Evolutionary conservation across 2,888 invertebrate genomes (phyloP), one percentile per base, ranked within the genome.

Genomic region (Idaea aversata): DNA sequence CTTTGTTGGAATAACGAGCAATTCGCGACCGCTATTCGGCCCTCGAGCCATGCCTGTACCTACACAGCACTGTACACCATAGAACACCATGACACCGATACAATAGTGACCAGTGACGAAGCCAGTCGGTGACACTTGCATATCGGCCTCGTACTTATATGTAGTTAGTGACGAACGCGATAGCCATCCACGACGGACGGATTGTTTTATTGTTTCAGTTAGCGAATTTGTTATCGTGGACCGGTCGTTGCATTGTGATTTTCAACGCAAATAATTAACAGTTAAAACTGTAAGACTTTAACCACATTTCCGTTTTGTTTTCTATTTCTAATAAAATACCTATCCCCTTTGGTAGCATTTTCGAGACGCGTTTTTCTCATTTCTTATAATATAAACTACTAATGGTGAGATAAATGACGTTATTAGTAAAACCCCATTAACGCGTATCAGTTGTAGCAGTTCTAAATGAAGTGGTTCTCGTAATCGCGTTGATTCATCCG

Each of bases 21-120:
- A 92, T 93, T 90, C 76, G 91, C 87, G 88, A 90, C 93, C 93
- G 93, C 93, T 93, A 93, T 87, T 87, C 85, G 90, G 89, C 86
- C 89, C 89, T 87, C 82, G 76, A 75, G 81, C 75, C 79, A 73
- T 75, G 75, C 75, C 70, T 68, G 66, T 47, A 47, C 25, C 25
- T 25, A 25, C 47, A 47, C 47, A 10, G 47, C 4, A 47, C 47
- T 13, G 64, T 62, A 71, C 75, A 78, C 81, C 84, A 83, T 78
- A 80, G 83, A 82, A 82, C 84, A 83, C 83, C 80, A 83, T 91
- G 92, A 90, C 91, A 91, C 88, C 85, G 77, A 91, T 91, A 86
- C 75, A 85, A 82, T 84, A 88, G 88, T 73, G 77, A 75, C 78
- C 79, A 47, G 47, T 47, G 47, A 36, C 36, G 16, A 77, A 77